Evolutionary conservation across 2,797 vertebrate genomes (phyloP).

Genomic region (Lithobates pipiens): DNA sequence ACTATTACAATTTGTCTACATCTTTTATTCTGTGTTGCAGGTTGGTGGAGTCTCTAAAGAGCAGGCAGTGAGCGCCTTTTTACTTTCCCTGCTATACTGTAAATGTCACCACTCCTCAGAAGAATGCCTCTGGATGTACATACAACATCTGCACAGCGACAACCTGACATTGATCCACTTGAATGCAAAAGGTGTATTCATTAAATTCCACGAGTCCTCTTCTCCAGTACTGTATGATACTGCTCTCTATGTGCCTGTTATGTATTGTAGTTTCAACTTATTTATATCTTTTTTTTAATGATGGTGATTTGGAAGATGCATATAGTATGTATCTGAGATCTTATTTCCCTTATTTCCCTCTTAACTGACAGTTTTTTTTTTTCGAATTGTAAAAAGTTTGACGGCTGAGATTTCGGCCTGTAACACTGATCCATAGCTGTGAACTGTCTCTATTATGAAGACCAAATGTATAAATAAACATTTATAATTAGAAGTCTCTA

Average conservation of each 20-base stretch:
- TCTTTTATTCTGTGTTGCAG: slow-evolving; percentile 69
- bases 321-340: slow-evolving; percentile 23
- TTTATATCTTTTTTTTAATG: slow-evolving; percentile 49
- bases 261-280: slow-evolving; percentile 51
- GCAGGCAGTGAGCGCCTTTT: slow-evolving; percentile 83
- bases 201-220: background rate
- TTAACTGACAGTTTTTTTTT: slow-evolving; percentile 41
- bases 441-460: background rate
- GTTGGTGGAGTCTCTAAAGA: slow-evolving; percentile 95
- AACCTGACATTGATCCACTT: slow-evolving; percentile 5
- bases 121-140: slow-evolving; percentile 44
- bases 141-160: background rate
- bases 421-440: background rate
- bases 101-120: slow-evolving; percentile 40
- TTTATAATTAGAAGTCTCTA: slow-evolving; percentile 3
- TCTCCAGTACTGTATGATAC: slow-evolving; percentile 48
- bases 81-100: background rate
- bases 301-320: slow-evolving; percentile 23
- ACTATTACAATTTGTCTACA: background rate
- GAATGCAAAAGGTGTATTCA: slow-evolving; percentile 19
- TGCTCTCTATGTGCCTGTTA: slow-evolving; percentile 65
- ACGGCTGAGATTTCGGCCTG: slow-evolving; percentile 13
- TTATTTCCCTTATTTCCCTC: slow-evolving; percentile 16
- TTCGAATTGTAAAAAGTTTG: slow-evolving; percentile 63
- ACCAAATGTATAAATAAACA: slow-evolving; percentile 32